Evolutionary conservation across 2,888 invertebrate genomes (phyloP).

Genomic region (Hydroisotoma schaefferi): DNA sequence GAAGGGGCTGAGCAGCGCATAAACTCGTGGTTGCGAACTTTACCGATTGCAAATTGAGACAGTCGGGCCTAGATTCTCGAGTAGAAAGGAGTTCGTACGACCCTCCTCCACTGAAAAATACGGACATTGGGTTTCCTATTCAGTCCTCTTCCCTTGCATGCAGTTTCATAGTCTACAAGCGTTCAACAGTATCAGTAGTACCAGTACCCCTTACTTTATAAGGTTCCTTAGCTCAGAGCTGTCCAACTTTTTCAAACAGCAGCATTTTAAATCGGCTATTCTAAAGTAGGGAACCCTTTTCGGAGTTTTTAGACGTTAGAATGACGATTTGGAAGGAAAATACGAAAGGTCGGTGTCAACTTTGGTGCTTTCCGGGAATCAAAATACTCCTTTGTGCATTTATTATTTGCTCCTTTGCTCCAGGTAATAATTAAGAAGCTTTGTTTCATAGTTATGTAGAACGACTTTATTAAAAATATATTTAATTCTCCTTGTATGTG

Average conservation of each 20-base stretch:
- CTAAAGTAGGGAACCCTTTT: too few species aligned
- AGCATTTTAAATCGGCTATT: too few species aligned
- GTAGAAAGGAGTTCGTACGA: constrained; percentile 5
- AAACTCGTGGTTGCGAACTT: constrained; percentile 18
- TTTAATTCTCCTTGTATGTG: too few species aligned
- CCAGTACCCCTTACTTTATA: too few species aligned
- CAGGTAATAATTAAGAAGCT: constrained; percentile 11
- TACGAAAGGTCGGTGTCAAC: constrained; percentile 9
- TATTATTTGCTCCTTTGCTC: constrained; percentile 16
- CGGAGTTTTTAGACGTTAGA: too few species aligned
- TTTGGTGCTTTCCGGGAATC: constrained; percentile 23
- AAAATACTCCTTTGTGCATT: constrained; percentile 26
- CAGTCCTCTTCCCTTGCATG: not conserved
- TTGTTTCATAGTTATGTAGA: not conserved
- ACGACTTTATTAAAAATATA: not conserved
- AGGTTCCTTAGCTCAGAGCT: too few species aligned
- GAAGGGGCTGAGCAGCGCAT: constrained; percentile 8
- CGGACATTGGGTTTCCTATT: not conserved
- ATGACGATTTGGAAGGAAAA: constrained; percentile 17
- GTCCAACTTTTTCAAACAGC: too few species aligned
- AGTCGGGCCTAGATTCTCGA: constrained; percentile 8
- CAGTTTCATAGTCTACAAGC: not conserved
- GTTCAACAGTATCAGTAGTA: too few species aligned
- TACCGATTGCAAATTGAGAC: constrained; percentile 17
- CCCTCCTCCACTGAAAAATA: not conserved